A percentile compares a stretch with the other conserved stretches of the same genome.
phyloP scores from a whole-genome alignment of 2,113 vertebrate genomes.

The Sarotherodon lohbergeri region DNA sequence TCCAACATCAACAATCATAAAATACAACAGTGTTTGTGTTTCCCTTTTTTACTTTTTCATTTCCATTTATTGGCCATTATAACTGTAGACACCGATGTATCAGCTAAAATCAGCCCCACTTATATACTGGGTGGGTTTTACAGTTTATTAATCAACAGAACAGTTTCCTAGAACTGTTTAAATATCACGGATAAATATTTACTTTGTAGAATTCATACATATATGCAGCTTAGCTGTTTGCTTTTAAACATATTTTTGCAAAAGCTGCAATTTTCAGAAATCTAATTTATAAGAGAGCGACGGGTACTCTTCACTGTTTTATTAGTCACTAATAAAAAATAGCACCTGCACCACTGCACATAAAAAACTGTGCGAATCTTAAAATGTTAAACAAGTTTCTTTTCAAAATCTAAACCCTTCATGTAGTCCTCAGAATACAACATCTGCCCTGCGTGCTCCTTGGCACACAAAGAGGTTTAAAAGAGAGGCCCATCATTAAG shows the following conservation, averaged over 20 bases:
- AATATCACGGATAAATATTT: not conserved
- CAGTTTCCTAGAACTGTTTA: not conserved
- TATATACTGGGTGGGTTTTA: not conserved
- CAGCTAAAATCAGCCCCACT: not conserved
- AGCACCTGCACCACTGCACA: not conserved
- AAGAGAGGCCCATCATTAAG: not conserved
- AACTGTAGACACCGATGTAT: not conserved
- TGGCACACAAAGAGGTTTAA: conserved; percentile 44
- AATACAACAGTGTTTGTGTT: not conserved
- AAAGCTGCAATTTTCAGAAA: not conserved
- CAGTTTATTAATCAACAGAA: not conserved
- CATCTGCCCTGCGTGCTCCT: not conserved
- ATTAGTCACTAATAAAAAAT: not conserved
- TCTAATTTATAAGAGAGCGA: not conserved
- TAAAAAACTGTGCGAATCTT: not conserved
- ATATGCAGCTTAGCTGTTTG: not conserved
- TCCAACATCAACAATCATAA: not conserved
- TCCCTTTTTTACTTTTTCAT: not conserved
- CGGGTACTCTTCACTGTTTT: not conserved
- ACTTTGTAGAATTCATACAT: not conserved
- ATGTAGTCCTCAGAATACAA: not conserved
- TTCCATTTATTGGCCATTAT: not conserved
- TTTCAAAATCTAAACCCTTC: not conserved
- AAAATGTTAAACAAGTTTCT: not conserved
- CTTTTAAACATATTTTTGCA: not conserved